A percentile compares a stretch with the other conserved stretches of the same genome.
phyloP scores from a whole-genome alignment of 2,888 invertebrate genomes.

The Papilio protenor region DNA sequence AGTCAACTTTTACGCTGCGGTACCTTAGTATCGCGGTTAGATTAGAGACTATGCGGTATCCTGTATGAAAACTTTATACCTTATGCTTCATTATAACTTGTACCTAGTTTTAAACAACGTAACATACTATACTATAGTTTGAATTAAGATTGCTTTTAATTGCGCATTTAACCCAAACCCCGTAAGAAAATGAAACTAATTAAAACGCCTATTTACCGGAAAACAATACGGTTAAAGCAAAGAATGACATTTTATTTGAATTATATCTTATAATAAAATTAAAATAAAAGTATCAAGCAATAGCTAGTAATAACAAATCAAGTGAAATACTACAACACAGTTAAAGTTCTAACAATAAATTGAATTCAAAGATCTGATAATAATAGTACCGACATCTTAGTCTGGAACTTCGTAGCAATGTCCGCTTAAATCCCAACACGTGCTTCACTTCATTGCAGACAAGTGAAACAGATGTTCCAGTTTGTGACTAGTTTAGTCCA shows the following conservation, averaged over 20 bases:
- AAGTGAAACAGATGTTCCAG: slow-evolving; percentile 20
- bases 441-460: slow-evolving; percentile 22
- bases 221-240: background rate
- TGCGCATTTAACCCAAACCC: too few species aligned
- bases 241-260: background rate
- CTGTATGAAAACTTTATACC: background rate
- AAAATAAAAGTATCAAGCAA: background rate
- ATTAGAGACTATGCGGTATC: slow-evolving; percentile 54
- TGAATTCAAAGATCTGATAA: background rate
- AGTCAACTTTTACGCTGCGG: slow-evolving; percentile 67
- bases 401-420: slow-evolving; percentile 12
- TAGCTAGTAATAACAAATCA: background rate
- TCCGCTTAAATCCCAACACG: slow-evolving; percentile 25
- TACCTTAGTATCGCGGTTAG: slow-evolving; percentile 57
- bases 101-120: background rate
- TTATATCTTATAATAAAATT: background rate
- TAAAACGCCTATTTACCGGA: background rate
- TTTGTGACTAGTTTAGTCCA: slow-evolving; percentile 16
- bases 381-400: slow-evolving; percentile 8
- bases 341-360: background rate
- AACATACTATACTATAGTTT: background rate
- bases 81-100: slow-evolving; percentile 4
- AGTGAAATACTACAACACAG: background rate
- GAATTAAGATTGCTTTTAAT: too few species aligned
- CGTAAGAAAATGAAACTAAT: background rate